These are phyloP conservation scores for Noctua fimbriata DNA, from an alignment of 2,888 invertebrate species.

Conservation along the genomic window DNA sequence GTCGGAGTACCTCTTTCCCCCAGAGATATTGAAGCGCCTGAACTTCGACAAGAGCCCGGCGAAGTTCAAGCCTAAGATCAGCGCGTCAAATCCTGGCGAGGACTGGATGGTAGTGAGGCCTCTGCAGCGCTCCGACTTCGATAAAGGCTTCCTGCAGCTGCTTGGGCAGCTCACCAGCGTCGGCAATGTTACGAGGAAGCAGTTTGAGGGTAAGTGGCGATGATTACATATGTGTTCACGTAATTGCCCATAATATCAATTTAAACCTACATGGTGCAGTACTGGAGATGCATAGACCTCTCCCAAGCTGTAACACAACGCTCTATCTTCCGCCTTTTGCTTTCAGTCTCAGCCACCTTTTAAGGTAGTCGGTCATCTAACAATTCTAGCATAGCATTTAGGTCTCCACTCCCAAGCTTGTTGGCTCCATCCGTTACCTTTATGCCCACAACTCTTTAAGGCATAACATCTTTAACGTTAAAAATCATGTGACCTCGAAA, in stretches of 20 bases:
- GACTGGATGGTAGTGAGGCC: constrained; percentile 94
- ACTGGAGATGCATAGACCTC: not conserved
- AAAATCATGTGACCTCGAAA: not conserved
- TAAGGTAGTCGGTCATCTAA: not conserved
- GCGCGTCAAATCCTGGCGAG: constrained; percentile 93
- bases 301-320: not conserved
- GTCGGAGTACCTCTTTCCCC: constrained; percentile 91
- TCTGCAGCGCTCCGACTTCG: constrained; percentile 94
- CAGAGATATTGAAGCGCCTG: constrained; percentile 91
- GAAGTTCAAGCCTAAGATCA: constrained; percentile 92
- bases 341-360: not conserved
- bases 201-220: constrained; percentile 93
- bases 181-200: constrained; percentile 94
- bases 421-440: not conserved
- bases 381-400: not conserved
- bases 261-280: not conserved
- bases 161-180: constrained; percentile 96
- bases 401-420: not conserved
- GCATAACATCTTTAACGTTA: not conserved
- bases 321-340: not conserved
- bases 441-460: no score
- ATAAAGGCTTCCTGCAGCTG: constrained; percentile 95
- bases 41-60: constrained; percentile 92
- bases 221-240: not conserved
- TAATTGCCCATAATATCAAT: not conserved